Evolutionary conservation across 2,888 invertebrate genomes (phyloP).

Genomic region (Nomada goodeniana): DNA sequence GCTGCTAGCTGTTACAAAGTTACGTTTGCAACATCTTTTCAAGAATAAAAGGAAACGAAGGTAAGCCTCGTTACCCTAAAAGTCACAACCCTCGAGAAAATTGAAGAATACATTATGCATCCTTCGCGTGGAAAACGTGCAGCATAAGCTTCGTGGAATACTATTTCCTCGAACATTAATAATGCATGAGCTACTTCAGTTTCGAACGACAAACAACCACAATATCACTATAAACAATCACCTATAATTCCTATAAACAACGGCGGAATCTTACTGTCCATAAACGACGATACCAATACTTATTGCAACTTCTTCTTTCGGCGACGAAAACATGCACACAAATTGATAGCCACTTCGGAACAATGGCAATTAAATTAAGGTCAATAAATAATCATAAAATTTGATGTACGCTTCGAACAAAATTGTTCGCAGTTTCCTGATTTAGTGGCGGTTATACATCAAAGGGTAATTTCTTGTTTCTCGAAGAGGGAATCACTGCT

Average conservation of each 20-base stretch:
- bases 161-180: constrained; percentile 19
- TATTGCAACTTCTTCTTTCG: neutral
- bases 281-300: too few relatives aligned
- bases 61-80: constrained; percentile 16
- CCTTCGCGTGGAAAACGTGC: neutral
- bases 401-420: constrained; percentile 3
- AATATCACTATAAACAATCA: neutral
- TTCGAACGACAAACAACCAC: neutral
- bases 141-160: constrained; percentile 11
- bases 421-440: constrained; percentile 20
- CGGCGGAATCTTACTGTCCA: too few relatives aligned
- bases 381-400: neutral
- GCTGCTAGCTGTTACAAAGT: constrained; percentile 24
- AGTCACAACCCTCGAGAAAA: constrained; percentile 31
- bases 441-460: constrained; percentile 42
- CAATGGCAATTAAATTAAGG: constrained; percentile 12
- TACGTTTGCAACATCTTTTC: constrained; percentile 3
- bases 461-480: constrained; percentile 37
- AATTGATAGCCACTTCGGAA: neutral
- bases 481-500: constrained; percentile 33
- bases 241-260: neutral
- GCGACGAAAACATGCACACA: neutral
- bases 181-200: constrained; percentile 16
- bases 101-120: constrained; percentile 47
- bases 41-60: constrained; percentile 14